Conservation (phyloP, 2,888 invertebrate genomes). For the Notodonta dromedarius region DNA sequence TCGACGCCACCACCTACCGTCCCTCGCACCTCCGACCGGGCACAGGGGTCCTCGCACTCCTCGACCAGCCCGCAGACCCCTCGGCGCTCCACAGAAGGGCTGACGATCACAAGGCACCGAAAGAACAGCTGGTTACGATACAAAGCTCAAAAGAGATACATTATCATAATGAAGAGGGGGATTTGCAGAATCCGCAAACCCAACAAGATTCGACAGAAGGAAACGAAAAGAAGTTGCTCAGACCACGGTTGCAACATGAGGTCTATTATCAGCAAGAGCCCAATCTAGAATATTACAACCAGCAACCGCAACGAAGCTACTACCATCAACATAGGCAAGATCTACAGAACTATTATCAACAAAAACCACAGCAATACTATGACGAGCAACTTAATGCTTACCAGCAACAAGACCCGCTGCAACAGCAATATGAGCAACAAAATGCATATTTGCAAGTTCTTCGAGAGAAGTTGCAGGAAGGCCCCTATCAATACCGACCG, state of each 20-base stretch:
- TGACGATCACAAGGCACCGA: constrained; percentile 53
- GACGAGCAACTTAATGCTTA: constrained; percentile 17
- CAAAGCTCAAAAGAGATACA: constrained; percentile 47
- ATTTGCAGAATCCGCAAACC: neutral
- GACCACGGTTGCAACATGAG: constrained; percentile 9
- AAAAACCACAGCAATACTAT: constrained; percentile 34
- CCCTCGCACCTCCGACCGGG: constrained; percentile 60
- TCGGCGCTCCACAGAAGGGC: constrained; percentile 68
- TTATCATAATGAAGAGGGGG: constrained; percentile 28
- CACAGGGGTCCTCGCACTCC: constrained; percentile 52
- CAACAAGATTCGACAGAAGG: neutral
- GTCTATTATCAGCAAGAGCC: constrained; percentile 20
- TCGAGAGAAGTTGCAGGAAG: constrained; percentile 42
- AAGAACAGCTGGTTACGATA: constrained; percentile 50
- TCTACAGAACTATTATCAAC: constrained; percentile 21
- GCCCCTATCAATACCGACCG: constrained; percentile 52
- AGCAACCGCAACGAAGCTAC: constrained; percentile 9
- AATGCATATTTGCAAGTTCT: neutral
- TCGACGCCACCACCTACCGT: constrained; percentile 73
- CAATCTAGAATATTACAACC: constrained; percentile 22
- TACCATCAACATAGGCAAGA: constrained; percentile 13
- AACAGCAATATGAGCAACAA: constrained; percentile 29
- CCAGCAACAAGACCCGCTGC: constrained; percentile 30
- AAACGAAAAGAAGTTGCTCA: constrained; percentile 5
- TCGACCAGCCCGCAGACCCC: constrained; percentile 51